Percentiles rank a stretch among this genome's conserved stretches.
These are phyloP conservation scores for Malacoctenus gilli DNA, from an alignment of 2,797 vertebrate species.

Conservation along the genomic window DNA sequence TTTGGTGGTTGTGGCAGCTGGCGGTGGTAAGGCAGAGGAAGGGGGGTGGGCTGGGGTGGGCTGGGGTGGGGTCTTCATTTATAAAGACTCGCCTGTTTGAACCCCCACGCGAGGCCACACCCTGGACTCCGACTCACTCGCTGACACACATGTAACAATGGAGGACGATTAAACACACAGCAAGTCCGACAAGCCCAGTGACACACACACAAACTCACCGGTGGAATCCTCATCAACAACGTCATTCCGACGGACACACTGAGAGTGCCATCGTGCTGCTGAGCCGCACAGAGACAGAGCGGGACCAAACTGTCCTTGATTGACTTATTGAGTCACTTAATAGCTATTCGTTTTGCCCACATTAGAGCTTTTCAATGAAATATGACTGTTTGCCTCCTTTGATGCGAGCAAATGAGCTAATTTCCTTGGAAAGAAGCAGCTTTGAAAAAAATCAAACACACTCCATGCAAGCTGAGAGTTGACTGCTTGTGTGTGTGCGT, in stretches of 20 bases:
- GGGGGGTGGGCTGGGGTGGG: too few species aligned
- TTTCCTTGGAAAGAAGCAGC: slow-evolving; percentile 18
- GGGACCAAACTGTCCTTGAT: slow-evolving; percentile 47
- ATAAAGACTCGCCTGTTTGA: slow-evolving; percentile 74
- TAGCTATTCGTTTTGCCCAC: slow-evolving; percentile 26
- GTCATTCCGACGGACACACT: too few species aligned
- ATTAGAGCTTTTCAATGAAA: slow-evolving; percentile 34
- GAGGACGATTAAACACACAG: background rate
- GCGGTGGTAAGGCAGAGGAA: slow-evolving; percentile 40
- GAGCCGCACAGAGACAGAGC: slow-evolving; percentile 43
- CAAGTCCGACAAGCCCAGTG: too few species aligned
- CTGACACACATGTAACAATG: slow-evolving; percentile 1
- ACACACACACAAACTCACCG: slow-evolving; percentile 5
- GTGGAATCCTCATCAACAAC: too few species aligned
- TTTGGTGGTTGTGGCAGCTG: slow-evolving; percentile 77
- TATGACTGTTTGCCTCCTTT: slow-evolving; percentile 29
- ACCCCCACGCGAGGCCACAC: slow-evolving; percentile 52
- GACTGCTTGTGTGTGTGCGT: slow-evolving; percentile 9
- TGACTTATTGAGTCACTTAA: slow-evolving; percentile 37
- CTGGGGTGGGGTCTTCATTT: slow-evolving; percentile 36
- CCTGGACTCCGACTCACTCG: slow-evolving; percentile 38
- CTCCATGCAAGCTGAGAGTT: background rate
- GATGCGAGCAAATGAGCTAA: slow-evolving; percentile 42
- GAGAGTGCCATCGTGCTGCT: slow-evolving; percentile 1
- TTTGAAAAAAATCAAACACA: slow-evolving; percentile 11